Evolutionary conservation across 2,113 vertebrate species (phyloP), one percentile per base, ranked within the genome.

Genomic region (Hippocampus barbouri): DNA sequence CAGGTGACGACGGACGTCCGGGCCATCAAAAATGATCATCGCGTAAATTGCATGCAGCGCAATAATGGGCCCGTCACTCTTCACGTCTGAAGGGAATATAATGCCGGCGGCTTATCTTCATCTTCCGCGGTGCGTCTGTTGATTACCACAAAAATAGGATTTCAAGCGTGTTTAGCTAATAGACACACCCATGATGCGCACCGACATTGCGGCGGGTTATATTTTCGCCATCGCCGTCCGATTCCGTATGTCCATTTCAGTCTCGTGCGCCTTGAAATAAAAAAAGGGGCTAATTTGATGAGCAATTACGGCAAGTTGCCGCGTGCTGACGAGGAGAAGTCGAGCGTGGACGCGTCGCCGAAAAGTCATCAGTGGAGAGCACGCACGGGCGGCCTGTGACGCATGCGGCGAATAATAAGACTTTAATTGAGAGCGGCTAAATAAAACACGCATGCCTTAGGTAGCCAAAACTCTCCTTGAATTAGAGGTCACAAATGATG

Each of bases 21-120:
- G 75, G 81, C 90, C 89, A 90, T 91, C 89, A 87, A 78, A 88
- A 84, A 87, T 83, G 81, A 91, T 91, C 83, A 80, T 85, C 78
- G 83, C 84, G 90, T 92, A 91, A 91, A 90, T 87, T 75, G 80
- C 69, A 74, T 69, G 80, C 77, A 57, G 73, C 86, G 83, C 79
- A 38, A 88, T 91, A 91, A 91, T 88, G 76, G 82, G 82, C 81
- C 87, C 89, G 89, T 86, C 90, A 90, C 71, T 90, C 79, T 81
- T 81, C 76, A 88, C 82, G 80, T 85, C 79, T 85, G 84, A 83
- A 77, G 67, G 68, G 75, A 80, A 86, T 85, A 89, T 81, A 86
- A 91, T 81, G 83, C 81, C 80, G 25, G 30, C 11, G 41, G 77
- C 70, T 72, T 81, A 86, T 85, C 86, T 87, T 90, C 85, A 91